Evolutionary conservation across 2,113 vertebrate species (phyloP), one percentile per base, ranked within the genome.

Genomic region (Takifugu flavidus): DNA sequence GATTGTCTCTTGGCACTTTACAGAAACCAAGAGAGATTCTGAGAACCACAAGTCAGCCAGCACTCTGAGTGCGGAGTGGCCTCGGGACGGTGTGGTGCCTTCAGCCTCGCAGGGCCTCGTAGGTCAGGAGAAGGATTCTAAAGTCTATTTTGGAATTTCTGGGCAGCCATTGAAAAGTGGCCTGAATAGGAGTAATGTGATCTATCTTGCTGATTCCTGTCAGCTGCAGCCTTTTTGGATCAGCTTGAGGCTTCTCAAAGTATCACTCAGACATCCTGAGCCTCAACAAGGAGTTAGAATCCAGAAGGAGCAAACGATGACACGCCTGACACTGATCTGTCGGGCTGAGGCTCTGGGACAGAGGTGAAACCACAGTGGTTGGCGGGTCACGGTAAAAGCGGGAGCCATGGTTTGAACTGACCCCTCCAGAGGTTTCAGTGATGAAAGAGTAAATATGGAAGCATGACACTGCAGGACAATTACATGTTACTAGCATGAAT

Each of bases 251-350:
- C 34, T 10, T 53, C 47, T 47, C 14, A n/a, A 6, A 14, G 43
- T 25, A 14, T 65, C 65, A 63, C 56, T 60, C 65, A 66, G 63
- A 59, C 74, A 65, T 68, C 55, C 59, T 70, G 50, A 53, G n/a
- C 4, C 14, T 14, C 53, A 70, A 84, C 45, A 65, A 72, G 20
- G 59, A 62, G 65, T 64, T 88, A 76, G 81, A 66, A 2, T 70
- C 86, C 87, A 63, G 34, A 39, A 39, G 8, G 31, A 34, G 31
- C 31, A 1, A 34, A 89, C 79, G 78, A 49, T 3, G 73, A 56
- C 39, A 67, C 61, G 66, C 12, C 49, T 14, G 51, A 25, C 75
- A 86, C 88, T 51, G 87, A 90, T 86, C 81, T 11, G 78, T 80
- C 85, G 64, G 74, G 62, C 64, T 39, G 72, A 73, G 52, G 68